Percentiles rank a stretch among this genome's conserved stretches.
phyloP scores from a whole-genome alignment of 2,113 vertebrate species.

The Malaclemys terrapin region DNA sequence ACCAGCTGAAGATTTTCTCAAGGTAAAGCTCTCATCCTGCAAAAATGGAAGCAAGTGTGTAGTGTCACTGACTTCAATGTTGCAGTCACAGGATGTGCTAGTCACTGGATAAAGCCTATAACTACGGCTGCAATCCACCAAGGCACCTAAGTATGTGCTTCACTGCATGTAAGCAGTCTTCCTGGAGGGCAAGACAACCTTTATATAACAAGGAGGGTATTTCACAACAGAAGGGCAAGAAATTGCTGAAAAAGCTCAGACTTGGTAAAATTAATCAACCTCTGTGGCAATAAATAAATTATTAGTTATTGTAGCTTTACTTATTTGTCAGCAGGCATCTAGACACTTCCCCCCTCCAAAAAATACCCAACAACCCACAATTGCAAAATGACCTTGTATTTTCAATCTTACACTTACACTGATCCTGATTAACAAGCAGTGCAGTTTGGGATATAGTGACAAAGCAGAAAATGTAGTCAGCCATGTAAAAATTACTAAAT shows the following conservation, averaged over 20 bases:
- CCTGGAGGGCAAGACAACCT: no score
- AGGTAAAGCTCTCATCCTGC: not conserved
- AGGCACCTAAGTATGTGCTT: not conserved
- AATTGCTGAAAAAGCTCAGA: not conserved
- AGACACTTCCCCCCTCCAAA: not conserved
- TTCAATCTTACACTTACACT: not conserved
- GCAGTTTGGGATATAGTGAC: not conserved
- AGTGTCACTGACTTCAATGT: not conserved
- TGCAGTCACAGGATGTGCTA: accelerated
- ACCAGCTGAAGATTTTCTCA: not conserved
- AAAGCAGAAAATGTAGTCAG: not conserved
- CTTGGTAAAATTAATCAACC: not conserved
- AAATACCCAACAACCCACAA: not conserved
- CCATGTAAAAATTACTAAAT: not conserved
- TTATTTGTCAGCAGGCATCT: not conserved
- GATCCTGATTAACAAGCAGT: not conserved
- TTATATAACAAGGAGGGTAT: no score
- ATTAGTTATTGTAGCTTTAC: not conserved
- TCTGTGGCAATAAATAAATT: not conserved
- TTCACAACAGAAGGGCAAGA: no score
- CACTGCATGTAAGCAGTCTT: no score
- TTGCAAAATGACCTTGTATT: not conserved
- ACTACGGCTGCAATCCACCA: not conserved
- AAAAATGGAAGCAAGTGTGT: accelerated
- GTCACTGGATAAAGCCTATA: accelerated